Conservation (phyloP, 2,797 vertebrate species). For the Threskiornis aethiopicus region DNA sequence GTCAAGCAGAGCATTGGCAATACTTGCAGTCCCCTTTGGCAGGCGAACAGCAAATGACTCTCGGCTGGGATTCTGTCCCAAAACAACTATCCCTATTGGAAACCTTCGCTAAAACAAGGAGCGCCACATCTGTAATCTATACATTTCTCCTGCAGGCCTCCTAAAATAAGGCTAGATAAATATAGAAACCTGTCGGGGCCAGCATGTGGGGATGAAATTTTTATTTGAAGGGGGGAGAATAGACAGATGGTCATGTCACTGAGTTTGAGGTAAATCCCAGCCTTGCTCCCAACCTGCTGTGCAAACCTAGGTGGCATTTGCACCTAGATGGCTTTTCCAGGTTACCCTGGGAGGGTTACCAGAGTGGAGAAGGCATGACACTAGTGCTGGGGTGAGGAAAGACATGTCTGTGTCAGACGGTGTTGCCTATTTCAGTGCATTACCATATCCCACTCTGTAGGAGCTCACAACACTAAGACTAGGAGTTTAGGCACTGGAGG, state of each 20-base stretch:
- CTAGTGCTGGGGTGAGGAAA: neutral
- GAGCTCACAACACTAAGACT: neutral
- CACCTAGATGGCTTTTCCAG: neutral
- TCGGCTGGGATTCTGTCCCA: conserved; percentile 48
- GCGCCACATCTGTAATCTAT: conserved; percentile 52
- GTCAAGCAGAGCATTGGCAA: conserved; percentile 50
- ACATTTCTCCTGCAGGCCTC: conserved; percentile 15
- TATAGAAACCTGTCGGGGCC: conserved; percentile 34
- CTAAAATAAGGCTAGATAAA: conserved; percentile 54
- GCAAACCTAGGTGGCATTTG: neutral
- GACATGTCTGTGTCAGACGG: neutral
- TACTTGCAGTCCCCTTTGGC: conserved; percentile 33
- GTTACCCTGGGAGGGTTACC: neutral
- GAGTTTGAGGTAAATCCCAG: neutral
- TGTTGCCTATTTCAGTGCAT: neutral
- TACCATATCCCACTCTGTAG: neutral
- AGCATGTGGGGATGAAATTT: neutral
- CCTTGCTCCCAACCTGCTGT: neutral
- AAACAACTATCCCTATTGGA: conserved; percentile 40
- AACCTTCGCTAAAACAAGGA: conserved; percentile 43
- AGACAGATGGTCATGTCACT: neutral
- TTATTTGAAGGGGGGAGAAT: neutral
- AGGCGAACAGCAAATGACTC: conserved; percentile 16
- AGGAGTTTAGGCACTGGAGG: neutral
- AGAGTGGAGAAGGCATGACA: neutral